Evolutionary conservation across 2,888 invertebrate species (phyloP).

Genomic region (Pterostichus niger): DNA sequence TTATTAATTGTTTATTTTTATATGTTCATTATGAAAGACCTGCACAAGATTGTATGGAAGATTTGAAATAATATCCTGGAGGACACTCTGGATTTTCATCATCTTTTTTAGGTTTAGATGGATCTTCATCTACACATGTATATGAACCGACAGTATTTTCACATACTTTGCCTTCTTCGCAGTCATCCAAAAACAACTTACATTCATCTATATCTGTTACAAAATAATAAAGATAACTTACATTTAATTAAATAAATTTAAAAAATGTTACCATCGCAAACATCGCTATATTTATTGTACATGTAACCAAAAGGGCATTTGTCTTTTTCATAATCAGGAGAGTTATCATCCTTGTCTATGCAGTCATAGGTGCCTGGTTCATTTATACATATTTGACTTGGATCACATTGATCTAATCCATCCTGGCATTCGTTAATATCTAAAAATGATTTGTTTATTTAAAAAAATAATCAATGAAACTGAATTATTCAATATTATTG

Average conservation of each 20-base stretch:
- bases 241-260: background rate
- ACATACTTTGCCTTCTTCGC: constrained; percentile 74
- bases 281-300: constrained; percentile 79
- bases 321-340: constrained; percentile 69
- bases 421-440: constrained; percentile 82
- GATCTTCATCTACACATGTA: constrained; percentile 70
- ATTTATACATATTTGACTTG: constrained; percentile 79
- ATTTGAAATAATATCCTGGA: constrained; percentile 75
- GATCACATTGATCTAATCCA: constrained; percentile 77
- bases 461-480: constrained; percentile 69
- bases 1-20: too few relatives aligned
- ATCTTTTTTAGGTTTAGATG: constrained; percentile 69
- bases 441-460: constrained; percentile 72
- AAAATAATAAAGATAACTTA: constrained; percentile 10
- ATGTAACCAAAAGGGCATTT: constrained; percentile 81
- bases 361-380: constrained; percentile 80
- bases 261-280: constrained; percentile 77
- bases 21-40: constrained; percentile 68
- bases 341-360: constrained; percentile 73
- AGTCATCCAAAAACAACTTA: constrained; percentile 67
- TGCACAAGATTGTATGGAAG: constrained; percentile 73
- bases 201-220: constrained; percentile 75
- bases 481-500: background rate
- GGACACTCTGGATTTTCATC: constrained; percentile 73
- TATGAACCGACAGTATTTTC: constrained; percentile 76